These are phyloP conservation scores for Fratercula arctica DNA, from an alignment of 2,797 vertebrate species.

Conservation along the genomic window DNA sequence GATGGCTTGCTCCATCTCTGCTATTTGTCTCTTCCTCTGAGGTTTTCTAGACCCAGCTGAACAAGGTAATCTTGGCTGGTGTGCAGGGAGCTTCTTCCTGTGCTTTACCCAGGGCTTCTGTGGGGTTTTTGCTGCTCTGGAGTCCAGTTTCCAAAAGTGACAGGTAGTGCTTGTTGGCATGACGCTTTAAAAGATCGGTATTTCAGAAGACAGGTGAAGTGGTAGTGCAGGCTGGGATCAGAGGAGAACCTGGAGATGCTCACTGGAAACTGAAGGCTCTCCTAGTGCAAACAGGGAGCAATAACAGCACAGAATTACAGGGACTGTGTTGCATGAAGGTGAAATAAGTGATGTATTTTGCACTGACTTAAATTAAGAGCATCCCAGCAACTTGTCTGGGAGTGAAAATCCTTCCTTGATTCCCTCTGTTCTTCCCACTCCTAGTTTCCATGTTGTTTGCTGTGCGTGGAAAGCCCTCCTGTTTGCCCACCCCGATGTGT, in stretches of 20 bases:
- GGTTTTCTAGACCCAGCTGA: not conserved
- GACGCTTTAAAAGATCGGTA: not conserved
- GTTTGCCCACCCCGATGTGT: fast-evolving
- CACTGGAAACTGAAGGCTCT: not conserved
- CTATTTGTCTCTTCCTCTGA: not conserved
- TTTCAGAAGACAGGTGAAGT: not conserved
- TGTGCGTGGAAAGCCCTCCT: not conserved
- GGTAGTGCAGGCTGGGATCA: not conserved
- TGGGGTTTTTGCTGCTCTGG: not conserved
- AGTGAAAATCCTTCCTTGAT: not conserved
- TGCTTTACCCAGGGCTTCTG: not conserved
- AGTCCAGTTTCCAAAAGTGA: not conserved
- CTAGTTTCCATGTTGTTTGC: not conserved
- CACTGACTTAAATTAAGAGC: not conserved
- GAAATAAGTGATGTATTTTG: not conserved
- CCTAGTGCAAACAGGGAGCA: not conserved
- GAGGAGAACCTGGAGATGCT: not conserved
- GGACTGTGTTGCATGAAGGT: not conserved
- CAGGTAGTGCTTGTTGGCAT: not conserved
- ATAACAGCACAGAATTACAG: not conserved
- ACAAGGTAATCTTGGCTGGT: not conserved
- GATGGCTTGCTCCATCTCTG: not conserved
- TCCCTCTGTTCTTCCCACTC: not conserved
- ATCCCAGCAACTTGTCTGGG: not conserved
- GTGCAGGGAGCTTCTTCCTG: not conserved